Base-by-base conservation (phyloP, 2,888 invertebrate genomes). In the Dynastes grantii region DNA sequence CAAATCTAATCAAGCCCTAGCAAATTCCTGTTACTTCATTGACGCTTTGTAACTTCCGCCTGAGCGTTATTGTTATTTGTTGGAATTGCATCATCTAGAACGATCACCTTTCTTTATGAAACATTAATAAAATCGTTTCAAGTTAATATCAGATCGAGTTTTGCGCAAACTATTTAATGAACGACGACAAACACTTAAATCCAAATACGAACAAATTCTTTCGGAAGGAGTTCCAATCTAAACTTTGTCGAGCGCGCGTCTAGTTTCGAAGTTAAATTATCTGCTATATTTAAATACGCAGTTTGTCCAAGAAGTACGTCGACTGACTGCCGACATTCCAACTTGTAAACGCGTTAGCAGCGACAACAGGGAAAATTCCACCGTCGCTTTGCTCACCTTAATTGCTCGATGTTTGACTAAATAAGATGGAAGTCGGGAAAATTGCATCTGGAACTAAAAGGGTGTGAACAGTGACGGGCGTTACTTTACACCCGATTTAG, bases 321-420 rank as follows among this genome's bases (percentile, higher is more conserved):
- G 16, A 5, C 6, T 16, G 55, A 55, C n/a, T n/a, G 22, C 55
- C 16, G n/a, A n/a, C 45, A 45, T 45, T 45, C 45, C 45, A 55
- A 55, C 55, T 55, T 55, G 55, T 16, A 55, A 55, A 22, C 16
- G 55, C 55, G 55, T 22, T 22, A 22, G 3, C n/a, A 22, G n/a
- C 55, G 55, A 16, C 55, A 22, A 16, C 22, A 22, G 22, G 16
- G 55, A 55, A 55, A 55, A 22, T 55, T 55, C 55, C 45, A 11
- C 16, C n/a, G 55, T 55, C 55, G 55, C 11, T 16, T 16, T 22
- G 55, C 55, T n/a, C 55, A 55, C 55, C 55, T 55, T 55, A 55
- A 55, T 55, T 55, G 55, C 55, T 55, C n/a, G 55, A 55, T 55
- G 55, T 55, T 55, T 55, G 55, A 22, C 55, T 55, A 55, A 55